Conservation (phyloP, 1,140 invertebrate genomes). For the Macrobrachium rosenbergii region DNA sequence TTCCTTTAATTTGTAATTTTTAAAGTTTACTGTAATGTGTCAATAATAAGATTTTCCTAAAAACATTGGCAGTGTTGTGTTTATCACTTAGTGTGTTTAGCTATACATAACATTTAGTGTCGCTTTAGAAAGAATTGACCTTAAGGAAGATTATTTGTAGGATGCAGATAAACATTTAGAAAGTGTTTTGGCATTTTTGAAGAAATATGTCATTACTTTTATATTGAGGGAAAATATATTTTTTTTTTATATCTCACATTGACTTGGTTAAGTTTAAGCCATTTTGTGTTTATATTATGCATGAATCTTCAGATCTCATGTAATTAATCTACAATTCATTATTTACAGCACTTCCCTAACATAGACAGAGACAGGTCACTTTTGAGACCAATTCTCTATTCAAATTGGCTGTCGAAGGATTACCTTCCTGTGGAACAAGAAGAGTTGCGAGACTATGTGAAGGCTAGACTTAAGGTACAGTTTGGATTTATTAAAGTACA, state of each 20-base stretch:
- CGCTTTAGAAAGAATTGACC: too few species aligned
- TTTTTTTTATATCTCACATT: background rate
- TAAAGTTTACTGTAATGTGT: background rate
- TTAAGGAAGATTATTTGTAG: too few species aligned
- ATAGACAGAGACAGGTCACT: conserved; percentile 90
- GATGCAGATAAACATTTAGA: too few species aligned
- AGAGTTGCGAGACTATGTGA: conserved; percentile 95
- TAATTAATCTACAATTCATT: background rate
- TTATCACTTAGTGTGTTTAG: too few species aligned
- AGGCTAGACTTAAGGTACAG: conserved; percentile 90
- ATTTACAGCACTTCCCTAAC: conserved; percentile 90
- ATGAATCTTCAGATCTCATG: background rate
- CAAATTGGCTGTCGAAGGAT: conserved; percentile 99
- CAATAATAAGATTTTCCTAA: background rate
- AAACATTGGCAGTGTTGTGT: too few species aligned
- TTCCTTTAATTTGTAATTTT: too few species aligned
- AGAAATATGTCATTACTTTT: background rate
- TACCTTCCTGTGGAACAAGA: conserved; percentile 97
- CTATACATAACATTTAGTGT: too few species aligned
- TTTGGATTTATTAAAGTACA: background rate
- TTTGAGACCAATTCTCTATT: conserved; percentile 93
- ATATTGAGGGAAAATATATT: background rate
- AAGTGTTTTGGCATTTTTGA: too few species aligned
- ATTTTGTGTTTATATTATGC: background rate
- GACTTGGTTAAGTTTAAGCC: too few species aligned